Base-by-base conservation (phyloP, 2,888 invertebrate species). In the Brenthis hecate region DNA sequence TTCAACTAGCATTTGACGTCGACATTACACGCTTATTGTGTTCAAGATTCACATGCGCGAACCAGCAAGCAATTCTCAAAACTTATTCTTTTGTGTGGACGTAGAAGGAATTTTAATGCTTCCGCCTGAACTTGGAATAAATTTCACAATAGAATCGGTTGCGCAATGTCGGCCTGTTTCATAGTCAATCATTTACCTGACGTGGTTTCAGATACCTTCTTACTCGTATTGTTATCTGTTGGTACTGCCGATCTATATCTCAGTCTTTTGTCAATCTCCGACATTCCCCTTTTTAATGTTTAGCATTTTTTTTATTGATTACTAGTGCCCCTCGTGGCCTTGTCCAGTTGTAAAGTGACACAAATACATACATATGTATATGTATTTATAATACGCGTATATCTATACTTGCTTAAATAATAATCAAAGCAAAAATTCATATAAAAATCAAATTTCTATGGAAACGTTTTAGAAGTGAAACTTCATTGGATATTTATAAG, bases 31-130 rank as follows among this genome's bases (percentile, higher is more conserved):
- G 56, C 61, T 54, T 79, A 89, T 91, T 91, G 90, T 91, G 78
- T 81, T 58, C 72, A 75, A 77, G 77, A 87, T 89, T 90, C 90
- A 81, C 90, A 90, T 89, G 88, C 85, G 84, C 84, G 76, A 81
- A 83, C 82, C 85, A 83, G 82, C 84, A 82, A 77, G 81, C 79
- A 85, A 80, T 91, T 91, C 91, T 89, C 84, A 88, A 91, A 91
- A 91, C 86, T 87, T 91, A 87, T 89, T 89, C 89, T 90, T 92
- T 91, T 91, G 89, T 90, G 87, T 88, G 86, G 83, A 88, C 86
- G 87, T 79, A 82, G 82, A 85, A 89, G 86, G 91, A 92, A 91
- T 91, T 85, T 91, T 91, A 91, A 92, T 91, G 91, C 84, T 88
- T 91, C 91, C 91, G 91, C 79, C 83, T 89, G 87, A 86, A 91